A percentile compares a stretch with the other conserved stretches of the same genome.
Evolutionary conservation across 2,888 invertebrate genomes (phyloP).

Genomic region (Orgyia antiqua): DNA sequence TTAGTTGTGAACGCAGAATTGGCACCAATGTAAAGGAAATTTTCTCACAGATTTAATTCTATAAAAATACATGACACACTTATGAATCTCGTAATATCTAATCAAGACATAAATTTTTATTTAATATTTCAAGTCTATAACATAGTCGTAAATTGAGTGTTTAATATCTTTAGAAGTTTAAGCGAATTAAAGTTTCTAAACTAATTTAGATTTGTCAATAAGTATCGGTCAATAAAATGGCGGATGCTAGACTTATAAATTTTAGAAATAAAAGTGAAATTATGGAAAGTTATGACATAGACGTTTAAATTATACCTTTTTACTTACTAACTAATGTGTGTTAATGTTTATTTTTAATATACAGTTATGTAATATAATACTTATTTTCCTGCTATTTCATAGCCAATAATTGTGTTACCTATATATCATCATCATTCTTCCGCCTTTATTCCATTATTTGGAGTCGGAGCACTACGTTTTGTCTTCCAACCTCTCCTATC

Average conservation of each 20-base stretch:
- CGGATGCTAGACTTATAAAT: constrained; percentile 23
- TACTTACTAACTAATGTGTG: neutral
- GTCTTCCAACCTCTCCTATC: too few species aligned
- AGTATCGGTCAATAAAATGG: constrained; percentile 13
- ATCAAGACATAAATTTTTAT: constrained; percentile 14
- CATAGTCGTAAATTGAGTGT: constrained; percentile 12
- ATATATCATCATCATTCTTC: too few species aligned
- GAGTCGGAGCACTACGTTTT: too few species aligned
- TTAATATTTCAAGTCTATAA: constrained; percentile 13
- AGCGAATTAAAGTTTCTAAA: constrained; percentile 15
- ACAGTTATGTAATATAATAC: too few species aligned
- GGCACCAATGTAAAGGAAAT: too few species aligned
- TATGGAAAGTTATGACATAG: constrained; percentile 16
- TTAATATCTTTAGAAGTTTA: constrained; percentile 13
- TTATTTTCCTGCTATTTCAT: too few species aligned
- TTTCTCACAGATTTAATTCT: neutral
- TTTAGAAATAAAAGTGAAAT: constrained; percentile 17
- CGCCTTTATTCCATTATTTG: too few species aligned
- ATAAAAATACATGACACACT: constrained; percentile 1
- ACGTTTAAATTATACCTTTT: neutral
- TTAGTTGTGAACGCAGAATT: too few species aligned
- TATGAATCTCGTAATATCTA: constrained; percentile 5
- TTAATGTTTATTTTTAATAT: too few species aligned
- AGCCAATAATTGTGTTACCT: too few species aligned
- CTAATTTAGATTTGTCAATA: constrained; percentile 14